Conservation (phyloP, 2,113 vertebrate genomes). For the Indicator indicator region DNA sequence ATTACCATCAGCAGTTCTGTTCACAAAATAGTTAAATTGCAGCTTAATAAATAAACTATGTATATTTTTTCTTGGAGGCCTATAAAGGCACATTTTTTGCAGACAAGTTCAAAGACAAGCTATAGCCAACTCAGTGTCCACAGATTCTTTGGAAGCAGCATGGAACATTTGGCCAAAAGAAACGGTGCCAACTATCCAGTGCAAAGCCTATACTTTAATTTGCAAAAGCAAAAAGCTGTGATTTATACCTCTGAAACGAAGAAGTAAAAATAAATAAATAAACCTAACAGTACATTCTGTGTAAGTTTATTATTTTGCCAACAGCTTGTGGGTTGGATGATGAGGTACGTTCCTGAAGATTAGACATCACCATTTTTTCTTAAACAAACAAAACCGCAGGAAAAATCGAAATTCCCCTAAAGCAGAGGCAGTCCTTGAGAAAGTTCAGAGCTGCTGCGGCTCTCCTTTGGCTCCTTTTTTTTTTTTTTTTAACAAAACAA, state of each 20-base stretch:
- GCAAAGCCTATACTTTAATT: constrained; percentile 66
- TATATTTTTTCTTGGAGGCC: neutral
- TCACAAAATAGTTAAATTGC: neutral
- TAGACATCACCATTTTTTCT: constrained; percentile 71
- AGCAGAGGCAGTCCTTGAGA: constrained; percentile 50
- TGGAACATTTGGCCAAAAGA: constrained; percentile 42
- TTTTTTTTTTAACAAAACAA: neutral
- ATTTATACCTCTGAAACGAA: constrained; percentile 77
- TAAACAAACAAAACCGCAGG: constrained; percentile 70
- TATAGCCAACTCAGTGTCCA: constrained; percentile 44
- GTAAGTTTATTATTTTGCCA: constrained; percentile 73
- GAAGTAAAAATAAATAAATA: neutral
- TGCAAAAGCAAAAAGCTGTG: constrained; percentile 72
- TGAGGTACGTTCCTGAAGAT: constrained; percentile 73
- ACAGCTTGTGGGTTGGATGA: constrained; percentile 73
- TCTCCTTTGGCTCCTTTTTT: neutral
- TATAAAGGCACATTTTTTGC: constrained; percentile 27
- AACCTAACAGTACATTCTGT: constrained; percentile 74
- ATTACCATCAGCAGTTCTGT: neutral
- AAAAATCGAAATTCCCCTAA: constrained; percentile 70
- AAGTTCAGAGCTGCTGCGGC: constrained; percentile 34
- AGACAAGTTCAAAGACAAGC: neutral
- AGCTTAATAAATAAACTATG: neutral
- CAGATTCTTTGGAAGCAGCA: constrained; percentile 61
- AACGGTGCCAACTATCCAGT: constrained; percentile 15